Evolutionary conservation across 2,797 vertebrate genomes (phyloP).

Genomic region (Bradypus variegatus): DNA sequence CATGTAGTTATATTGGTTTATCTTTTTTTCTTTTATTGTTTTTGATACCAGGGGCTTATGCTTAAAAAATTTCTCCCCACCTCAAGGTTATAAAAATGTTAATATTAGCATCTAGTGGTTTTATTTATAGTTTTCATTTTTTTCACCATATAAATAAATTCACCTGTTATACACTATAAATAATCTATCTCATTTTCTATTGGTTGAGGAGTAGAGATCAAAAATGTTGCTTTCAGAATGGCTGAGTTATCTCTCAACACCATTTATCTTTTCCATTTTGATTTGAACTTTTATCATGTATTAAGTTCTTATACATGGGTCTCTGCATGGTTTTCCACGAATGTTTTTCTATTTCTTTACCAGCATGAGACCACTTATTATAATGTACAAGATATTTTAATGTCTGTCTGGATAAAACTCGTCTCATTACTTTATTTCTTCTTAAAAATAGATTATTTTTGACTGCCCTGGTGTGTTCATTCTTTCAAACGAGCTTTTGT

Average conservation of each 20-base stretch:
- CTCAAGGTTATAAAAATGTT: not conserved
- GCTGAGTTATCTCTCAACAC: not conserved
- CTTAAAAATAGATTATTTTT: not conserved
- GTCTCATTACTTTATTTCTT: not conserved
- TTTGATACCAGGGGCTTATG: not conserved
- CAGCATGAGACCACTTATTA: not conserved
- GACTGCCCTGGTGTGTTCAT: not conserved
- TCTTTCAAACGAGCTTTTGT: slow-evolving; percentile 13
- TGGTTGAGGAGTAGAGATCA: not conserved
- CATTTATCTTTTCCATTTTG: slow-evolving; percentile 8
- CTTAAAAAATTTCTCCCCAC: not conserved
- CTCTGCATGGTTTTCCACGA: not conserved
- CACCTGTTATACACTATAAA: not conserved
- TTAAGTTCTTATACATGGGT: not conserved
- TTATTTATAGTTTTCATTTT: slow-evolving; percentile 1
- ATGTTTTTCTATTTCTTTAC: not conserved
- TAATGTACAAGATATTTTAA: not conserved
- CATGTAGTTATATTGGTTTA: not conserved
- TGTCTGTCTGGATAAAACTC: not conserved
- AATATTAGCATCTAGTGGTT: not conserved
- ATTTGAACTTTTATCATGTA: slow-evolving; percentile 3
- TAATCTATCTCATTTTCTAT: not conserved
- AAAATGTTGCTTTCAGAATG: slow-evolving; percentile 9
- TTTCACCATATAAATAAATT: not conserved
- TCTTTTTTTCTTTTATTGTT: not conserved